Evolutionary conservation across 2,113 vertebrate genomes (phyloP).

Genomic region (Petromus typicus): DNA sequence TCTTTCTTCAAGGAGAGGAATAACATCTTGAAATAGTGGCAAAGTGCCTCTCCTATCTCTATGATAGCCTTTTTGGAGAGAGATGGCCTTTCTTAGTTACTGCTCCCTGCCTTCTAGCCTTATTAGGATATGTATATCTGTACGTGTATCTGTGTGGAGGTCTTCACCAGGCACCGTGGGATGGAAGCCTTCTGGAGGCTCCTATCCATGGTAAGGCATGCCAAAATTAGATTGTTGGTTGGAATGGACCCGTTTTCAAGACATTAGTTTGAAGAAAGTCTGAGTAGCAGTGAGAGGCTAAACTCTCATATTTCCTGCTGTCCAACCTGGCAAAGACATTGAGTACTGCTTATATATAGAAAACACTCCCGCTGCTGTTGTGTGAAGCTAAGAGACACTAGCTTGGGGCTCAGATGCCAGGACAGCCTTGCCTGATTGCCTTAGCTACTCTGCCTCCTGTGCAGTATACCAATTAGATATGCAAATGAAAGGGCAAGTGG

Average conservation of each 20-base stretch:
- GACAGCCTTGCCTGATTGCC: conserved; percentile 25
- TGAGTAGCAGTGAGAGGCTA: conserved; percentile 41
- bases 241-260: conserved; percentile 14
- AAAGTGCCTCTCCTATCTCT: conserved; percentile 21
- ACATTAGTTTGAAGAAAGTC: conserved; percentile 42
- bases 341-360: conserved; percentile 53
- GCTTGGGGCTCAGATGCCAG: conserved; percentile 36
- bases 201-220: not conserved
- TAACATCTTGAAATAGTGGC: conserved; percentile 3
- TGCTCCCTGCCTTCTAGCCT: not conserved
- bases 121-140: not conserved
- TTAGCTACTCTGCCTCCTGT: conserved; percentile 22
- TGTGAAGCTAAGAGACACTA: conserved; percentile 26
- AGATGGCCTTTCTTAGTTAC: conserved; percentile 1
- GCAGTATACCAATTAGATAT: conserved; percentile 51
- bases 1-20: conserved; percentile 34
- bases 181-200: not conserved
- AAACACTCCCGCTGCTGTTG: conserved; percentile 18
- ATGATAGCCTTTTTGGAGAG: conserved; percentile 1
- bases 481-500: conserved; percentile 6
- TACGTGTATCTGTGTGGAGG: not conserved
- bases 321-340: not conserved
- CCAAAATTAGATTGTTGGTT: not conserved
- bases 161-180: not conserved
- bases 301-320: conserved; percentile 9